Conservation (phyloP, 2,888 invertebrate genomes). For the Masnerella sp. region DNA sequence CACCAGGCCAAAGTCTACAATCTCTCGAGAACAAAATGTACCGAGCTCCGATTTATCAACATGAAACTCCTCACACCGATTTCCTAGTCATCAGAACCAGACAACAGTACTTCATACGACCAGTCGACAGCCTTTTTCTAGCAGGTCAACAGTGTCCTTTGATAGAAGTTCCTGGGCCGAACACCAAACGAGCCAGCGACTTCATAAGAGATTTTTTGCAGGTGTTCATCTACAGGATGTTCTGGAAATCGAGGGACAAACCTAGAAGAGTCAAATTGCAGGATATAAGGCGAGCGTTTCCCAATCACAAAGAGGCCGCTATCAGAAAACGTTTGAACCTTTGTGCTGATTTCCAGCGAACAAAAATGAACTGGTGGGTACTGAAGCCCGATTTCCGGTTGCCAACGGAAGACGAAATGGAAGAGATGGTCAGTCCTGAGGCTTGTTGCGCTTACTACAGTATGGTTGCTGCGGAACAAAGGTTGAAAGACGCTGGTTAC, state of each 20-base stretch:
- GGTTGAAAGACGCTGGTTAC: slow-evolving; percentile 95
- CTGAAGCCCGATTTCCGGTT: slow-evolving; percentile 95
- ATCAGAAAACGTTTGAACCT: slow-evolving; percentile 97
- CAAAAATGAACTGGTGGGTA: slow-evolving; percentile 96
- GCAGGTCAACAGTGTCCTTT: slow-evolving; percentile 98
- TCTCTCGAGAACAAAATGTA: slow-evolving; percentile 94
- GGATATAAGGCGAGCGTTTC: slow-evolving; percentile 98
- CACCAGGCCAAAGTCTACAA: not conserved
- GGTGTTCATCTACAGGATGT: slow-evolving; percentile 97
- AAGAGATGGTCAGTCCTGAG: slow-evolving; percentile 99
- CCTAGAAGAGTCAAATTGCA: slow-evolving; percentile 98
- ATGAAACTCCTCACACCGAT: slow-evolving; percentile 86
- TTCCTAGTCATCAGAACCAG: slow-evolving; percentile 96
- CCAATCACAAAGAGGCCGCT: slow-evolving; percentile 97
- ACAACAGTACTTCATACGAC: slow-evolving; percentile 93
- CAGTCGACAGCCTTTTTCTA: slow-evolving; percentile 91
- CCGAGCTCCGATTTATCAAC: slow-evolving; percentile 96
- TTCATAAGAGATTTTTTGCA: slow-evolving; percentile 98
- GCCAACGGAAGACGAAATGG: slow-evolving; percentile 98
- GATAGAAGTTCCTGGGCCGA: slow-evolving; percentile 99
- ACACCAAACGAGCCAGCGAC: slow-evolving; percentile 98
- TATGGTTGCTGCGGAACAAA: slow-evolving; percentile 97
- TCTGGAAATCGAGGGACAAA: slow-evolving; percentile 96
- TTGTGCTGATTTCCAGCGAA: slow-evolving; percentile 98
- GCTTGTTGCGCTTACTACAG: slow-evolving; percentile 99